Evolutionary conservation across 2,888 invertebrate genomes (phyloP).

Genomic region (Eilema griseolum): DNA sequence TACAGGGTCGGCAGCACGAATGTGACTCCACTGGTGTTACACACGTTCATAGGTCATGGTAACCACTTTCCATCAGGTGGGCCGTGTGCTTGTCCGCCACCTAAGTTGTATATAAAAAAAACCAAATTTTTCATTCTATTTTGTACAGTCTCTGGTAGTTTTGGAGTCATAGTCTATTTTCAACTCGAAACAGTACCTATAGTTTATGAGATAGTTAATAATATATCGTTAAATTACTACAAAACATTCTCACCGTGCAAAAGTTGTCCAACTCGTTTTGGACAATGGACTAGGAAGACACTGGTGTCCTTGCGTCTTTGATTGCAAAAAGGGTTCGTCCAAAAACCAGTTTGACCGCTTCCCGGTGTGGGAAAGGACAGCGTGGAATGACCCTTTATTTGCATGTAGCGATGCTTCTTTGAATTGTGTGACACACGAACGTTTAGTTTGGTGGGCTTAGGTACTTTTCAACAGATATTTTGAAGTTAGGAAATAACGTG

Average conservation of each 20-base stretch:
- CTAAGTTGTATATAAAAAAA: no score
- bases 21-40: no score
- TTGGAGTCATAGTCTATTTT: no score
- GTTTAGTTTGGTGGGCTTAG: slow-evolving; percentile 20
- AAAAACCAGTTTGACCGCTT: slow-evolving; percentile 80
- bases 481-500: not conserved
- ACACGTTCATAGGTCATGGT: no score
- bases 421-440: slow-evolving; percentile 32
- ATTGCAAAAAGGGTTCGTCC: slow-evolving; percentile 71
- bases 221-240: not conserved
- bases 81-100: no score
- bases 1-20: no score
- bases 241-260: slow-evolving; percentile 34
- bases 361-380: slow-evolving; percentile 78
- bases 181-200: no score
- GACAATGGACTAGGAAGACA: slow-evolving; percentile 78
- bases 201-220: no score
- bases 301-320: slow-evolving; percentile 64
- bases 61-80: no score
- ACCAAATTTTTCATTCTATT: no score
- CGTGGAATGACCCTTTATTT: slow-evolving; percentile 77
- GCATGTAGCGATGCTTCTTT: slow-evolving; percentile 16
- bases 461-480: not conserved
- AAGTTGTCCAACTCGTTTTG: slow-evolving; percentile 80
- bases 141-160: no score